A percentile compares a stretch with the other conserved stretches of the same genome.
phyloP scores from a whole-genome alignment of 1,140 invertebrate genomes.

The Caenorhabditis brenneri region DNA sequence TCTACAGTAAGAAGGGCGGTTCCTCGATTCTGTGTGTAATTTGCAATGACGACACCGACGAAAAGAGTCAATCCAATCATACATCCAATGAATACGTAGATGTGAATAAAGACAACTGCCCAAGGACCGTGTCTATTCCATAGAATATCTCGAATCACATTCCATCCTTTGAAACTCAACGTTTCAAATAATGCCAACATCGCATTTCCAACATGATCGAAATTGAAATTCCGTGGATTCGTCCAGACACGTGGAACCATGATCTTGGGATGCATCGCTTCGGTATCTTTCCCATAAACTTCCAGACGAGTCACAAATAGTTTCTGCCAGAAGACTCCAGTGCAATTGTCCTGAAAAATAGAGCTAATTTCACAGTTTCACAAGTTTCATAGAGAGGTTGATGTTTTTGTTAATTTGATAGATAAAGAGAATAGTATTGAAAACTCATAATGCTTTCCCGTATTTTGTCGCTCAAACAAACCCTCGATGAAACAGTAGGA shows the following conservation, averaged over 20 bases:
- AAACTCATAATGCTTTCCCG: no score
- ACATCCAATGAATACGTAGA: slow-evolving; percentile 98
- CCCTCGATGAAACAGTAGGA: slow-evolving; percentile 75
- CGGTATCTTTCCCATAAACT: slow-evolving; percentile 79
- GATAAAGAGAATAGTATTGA: no score
- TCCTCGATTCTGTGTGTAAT: slow-evolving; percentile 99
- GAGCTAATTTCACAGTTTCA: no score
- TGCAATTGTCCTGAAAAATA: slow-evolving; percentile 82
- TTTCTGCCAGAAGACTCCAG: slow-evolving; percentile 89
- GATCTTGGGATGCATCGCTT: slow-evolving; percentile 88
- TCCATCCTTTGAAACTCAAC: slow-evolving; percentile 97
- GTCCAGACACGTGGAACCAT: slow-evolving; percentile 93
- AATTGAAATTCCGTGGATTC: slow-evolving; percentile 78
- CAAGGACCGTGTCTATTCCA: slow-evolving; percentile 86
- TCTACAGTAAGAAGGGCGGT: slow-evolving; percentile 97
- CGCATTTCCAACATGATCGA: slow-evolving; percentile 98
- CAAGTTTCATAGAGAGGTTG: no score
- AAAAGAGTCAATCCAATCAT: slow-evolving; percentile 99
- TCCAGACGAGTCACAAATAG: slow-evolving; percentile 98
- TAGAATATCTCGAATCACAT: slow-evolving; percentile 95
- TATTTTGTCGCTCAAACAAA: no score
- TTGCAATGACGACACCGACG: slow-evolving; percentile 98
- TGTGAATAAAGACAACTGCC: slow-evolving; percentile 91
- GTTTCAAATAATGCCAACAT: slow-evolving; percentile 98
- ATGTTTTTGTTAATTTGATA: no score